Evolutionary conservation across 2,888 invertebrate genomes (phyloP), one percentile per base, ranked within the genome.

Genomic region (Tridacna gigas): DNA sequence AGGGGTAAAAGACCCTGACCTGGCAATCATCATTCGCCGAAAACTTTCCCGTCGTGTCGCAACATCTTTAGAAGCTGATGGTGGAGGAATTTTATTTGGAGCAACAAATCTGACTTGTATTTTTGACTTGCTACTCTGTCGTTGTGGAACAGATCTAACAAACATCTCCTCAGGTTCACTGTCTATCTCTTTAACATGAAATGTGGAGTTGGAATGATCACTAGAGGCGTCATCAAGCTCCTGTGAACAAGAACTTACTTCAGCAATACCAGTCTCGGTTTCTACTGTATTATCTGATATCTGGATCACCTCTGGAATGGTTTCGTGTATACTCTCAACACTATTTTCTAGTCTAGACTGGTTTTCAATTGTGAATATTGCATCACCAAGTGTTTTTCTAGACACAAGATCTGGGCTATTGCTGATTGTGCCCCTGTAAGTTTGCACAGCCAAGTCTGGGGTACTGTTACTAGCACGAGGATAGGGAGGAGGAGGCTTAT

Each of bases 401-500:
- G 97, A 97, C 0, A 97, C 91, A 7, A 94, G 87, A 88, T 94
- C 94, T 9, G 94, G 94, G 79, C 91, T 93, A 78, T 92, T 90
- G 80, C 89, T 91, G 66, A 90, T 78, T 51, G 79, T 82, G 45
- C 79, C 78, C 37, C 88, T 77, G 77, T 60, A 84, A n/a, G 92
- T 89, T 77, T 93, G 92, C 47, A 90, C 92, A 0, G 97, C 97
- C 79, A 98, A 94, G 94, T 98, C 98, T 0, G 98, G 97, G 0
- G 97, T 97, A 0, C 97, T 97, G 90, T 97, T 97, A 13, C 97
- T 97, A 25, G 93, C 93, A 15, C 94, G 89, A 0, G 97, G 97
- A 95, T 98, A 98, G 0, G 98, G 98, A 0, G 98, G 98, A 0
- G 97, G 97, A 5, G 94, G 94, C 94, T 97, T 97, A 93, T 96